phyloP scores from a whole-genome alignment of 2,888 invertebrate species.

The Himalopsyche anomala region DNA sequence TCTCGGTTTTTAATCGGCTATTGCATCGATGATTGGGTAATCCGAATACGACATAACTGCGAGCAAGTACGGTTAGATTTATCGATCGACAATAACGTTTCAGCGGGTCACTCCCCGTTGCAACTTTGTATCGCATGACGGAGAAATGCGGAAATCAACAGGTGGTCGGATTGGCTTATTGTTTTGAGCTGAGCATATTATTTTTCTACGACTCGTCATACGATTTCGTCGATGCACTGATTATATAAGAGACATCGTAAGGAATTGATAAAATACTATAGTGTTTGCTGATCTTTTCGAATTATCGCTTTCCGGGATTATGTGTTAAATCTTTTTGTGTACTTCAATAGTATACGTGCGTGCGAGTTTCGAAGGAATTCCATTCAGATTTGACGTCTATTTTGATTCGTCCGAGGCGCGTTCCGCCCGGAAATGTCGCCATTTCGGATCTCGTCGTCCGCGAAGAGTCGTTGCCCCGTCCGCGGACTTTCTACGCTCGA shows the following conservation, averaged over 20 bases:
- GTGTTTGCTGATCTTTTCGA: no score
- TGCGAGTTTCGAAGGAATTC: slow-evolving; percentile 11
- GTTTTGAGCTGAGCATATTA: not conserved
- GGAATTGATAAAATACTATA: no score
- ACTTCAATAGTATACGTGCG: not conserved
- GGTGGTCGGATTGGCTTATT: slow-evolving; percentile 24
- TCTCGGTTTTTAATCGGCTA: slow-evolving; percentile 17
- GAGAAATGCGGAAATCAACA: slow-evolving; percentile 52
- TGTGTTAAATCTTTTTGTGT: no score
- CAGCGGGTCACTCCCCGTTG: slow-evolving; percentile 1
- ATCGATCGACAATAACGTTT: slow-evolving; percentile 2
- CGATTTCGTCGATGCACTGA: not conserved
- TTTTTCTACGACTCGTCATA: not conserved
- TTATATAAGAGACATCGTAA: not conserved
- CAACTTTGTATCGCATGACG: slow-evolving; percentile 29
- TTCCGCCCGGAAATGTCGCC: slow-evolving; percentile 68
- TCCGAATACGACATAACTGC: slow-evolving; percentile 29
- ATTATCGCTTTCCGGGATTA: no score
- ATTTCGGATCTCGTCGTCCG: slow-evolving; percentile 65
- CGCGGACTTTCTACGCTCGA: slow-evolving; percentile 50
- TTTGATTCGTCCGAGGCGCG: slow-evolving; percentile 66
- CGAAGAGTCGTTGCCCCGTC: slow-evolving; percentile 57
- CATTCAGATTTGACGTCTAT: slow-evolving; percentile 27
- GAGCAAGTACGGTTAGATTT: not conserved
- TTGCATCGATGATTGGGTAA: slow-evolving; percentile 34